A percentile compares a stretch with the other conserved stretches of the same genome.
Evolutionary conservation across 2,888 invertebrate genomes (phyloP).

Genomic region (Portevinia maculata): DNA sequence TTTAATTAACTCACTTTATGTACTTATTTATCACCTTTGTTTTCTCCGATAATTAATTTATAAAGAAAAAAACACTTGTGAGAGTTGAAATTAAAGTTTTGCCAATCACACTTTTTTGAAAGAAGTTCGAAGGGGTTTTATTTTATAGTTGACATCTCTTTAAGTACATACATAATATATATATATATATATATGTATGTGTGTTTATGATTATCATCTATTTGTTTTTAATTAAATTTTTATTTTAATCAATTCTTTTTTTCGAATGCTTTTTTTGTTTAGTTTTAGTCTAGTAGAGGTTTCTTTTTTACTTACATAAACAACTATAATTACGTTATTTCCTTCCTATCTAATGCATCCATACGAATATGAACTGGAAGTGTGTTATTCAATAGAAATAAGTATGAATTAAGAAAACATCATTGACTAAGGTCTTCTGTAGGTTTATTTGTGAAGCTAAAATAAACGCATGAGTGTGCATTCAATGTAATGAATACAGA

Average conservation of each 20-base stretch:
- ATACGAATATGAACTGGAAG: conserved; percentile 17
- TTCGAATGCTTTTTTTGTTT: conserved; percentile 29
- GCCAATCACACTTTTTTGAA: neutral
- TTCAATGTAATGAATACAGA: neutral
- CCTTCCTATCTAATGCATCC: conserved; percentile 46
- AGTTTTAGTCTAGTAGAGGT: neutral
- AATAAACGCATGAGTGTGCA: conserved; percentile 37
- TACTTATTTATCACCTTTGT: neutral
- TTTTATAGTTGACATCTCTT: neutral
- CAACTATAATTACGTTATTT: conserved; percentile 2
- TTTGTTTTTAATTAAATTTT: neutral
- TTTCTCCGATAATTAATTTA: neutral
- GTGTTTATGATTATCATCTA: too few species aligned
- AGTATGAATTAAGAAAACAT: conserved; percentile 35
- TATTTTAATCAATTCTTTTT: neutral
- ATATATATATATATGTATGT: too few species aligned
- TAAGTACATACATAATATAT: too few species aligned
- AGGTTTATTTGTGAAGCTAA: conserved; percentile 16
- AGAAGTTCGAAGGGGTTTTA: neutral
- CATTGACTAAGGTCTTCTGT: conserved; percentile 33
- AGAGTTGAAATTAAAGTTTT: conserved; percentile 5
- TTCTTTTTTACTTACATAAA: neutral
- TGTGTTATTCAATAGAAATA: conserved; percentile 41
- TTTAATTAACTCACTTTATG: conserved; percentile 5
- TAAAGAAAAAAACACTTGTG: neutral